phyloP scores from a whole-genome alignment of 2,113 vertebrate genomes.

The Acrocephalus arundinaceus region DNA sequence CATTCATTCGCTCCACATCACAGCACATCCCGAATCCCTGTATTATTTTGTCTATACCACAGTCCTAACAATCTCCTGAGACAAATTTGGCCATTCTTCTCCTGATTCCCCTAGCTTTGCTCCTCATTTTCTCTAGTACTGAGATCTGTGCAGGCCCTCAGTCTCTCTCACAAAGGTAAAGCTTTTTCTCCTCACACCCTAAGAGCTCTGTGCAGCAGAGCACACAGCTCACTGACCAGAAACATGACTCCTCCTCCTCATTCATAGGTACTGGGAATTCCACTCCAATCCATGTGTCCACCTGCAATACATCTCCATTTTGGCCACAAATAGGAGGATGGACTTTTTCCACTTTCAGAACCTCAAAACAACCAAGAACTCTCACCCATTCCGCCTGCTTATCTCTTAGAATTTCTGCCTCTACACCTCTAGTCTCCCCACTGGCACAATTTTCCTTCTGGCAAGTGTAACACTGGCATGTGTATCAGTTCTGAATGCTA shows the following conservation, averaged over 20 bases:
- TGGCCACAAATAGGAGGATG: neutral
- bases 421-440: neutral
- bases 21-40: rapidly evolving
- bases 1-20: neutral
- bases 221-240: neutral
- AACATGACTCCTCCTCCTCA: neutral
- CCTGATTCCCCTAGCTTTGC: neutral
- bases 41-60: neutral
- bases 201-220: neutral
- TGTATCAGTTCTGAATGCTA: neutral
- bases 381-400: neutral
- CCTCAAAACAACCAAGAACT: neutral
- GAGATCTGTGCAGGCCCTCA: neutral
- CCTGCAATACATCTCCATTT: neutral
- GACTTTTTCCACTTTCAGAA: neutral
- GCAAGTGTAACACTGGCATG: neutral
- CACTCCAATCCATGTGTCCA: neutral
- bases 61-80: neutral
- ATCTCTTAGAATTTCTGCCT: neutral
- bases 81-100: neutral
- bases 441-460: neutral
- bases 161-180: neutral
- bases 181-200: rapidly evolving
- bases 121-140: neutral
- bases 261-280: neutral